Evolutionary conservation across 2,888 invertebrate species (phyloP), one percentile per base, ranked within the genome.

Genomic region (Gymnosoma rotundatum): DNA sequence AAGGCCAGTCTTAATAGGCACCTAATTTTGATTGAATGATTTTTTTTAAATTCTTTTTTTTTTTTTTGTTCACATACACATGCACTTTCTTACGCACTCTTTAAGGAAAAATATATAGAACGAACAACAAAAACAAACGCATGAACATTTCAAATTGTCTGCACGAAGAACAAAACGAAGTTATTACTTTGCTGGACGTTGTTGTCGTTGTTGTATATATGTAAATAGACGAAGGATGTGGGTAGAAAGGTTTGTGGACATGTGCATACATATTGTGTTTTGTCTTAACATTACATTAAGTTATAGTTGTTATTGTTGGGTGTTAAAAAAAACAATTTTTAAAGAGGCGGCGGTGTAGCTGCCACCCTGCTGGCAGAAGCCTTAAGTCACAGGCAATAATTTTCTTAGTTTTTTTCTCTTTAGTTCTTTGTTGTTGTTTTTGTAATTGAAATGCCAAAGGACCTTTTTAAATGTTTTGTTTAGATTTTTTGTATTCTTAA

Each of bases 141-240:
- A 9, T 21, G 38, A 76, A 67, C 18, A 32, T 32, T 32, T 32
- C 32, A 32, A 32, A 32, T 32, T 76, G 67, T 67, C 66, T 76
- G 76, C 56, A 60, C 76, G 76, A 76, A 67, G 67, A 50, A 50
- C 32, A 21, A 38, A 76, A 78, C 76, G 76, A 78, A 78, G 69
- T 69, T 78, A 25, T 58, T 58, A 66, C 63, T 75, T 48, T 56
- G 38, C 7, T 73, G 56, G 25, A 18, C 32, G 21, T 58, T 18
- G 10, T 21, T 42, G 63, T 45, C 69, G 25, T 18, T 61, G 25
- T 64, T 70, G 52, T 45, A n/a, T 54, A 21, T 58, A 36, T 63
- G 21, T 32, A 50, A 42, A 66, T 21, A 66, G 72, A 72, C 48
- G 66, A 79, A 72, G 72, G 64, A 72, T 79, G 64, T 64, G 72